These are phyloP conservation scores for Syngnathus acus DNA, from an alignment of 2,797 vertebrate genomes.

Conservation along the genomic window DNA sequence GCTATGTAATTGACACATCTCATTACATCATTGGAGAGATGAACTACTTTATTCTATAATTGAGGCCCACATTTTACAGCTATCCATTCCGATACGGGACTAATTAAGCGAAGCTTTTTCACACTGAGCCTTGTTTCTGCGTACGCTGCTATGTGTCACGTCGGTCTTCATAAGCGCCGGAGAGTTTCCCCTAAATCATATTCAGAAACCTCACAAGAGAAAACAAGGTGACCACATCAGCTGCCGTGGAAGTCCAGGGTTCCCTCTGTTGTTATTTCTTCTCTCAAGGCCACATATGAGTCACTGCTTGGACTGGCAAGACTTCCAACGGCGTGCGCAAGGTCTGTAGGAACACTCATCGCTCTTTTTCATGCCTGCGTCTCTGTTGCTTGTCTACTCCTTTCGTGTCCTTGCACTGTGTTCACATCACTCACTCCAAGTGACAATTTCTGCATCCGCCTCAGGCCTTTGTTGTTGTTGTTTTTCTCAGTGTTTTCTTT, in stretches of 20 bases:
- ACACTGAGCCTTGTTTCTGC: neutral
- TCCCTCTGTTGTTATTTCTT: constrained; percentile 61
- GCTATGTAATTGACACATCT: no score
- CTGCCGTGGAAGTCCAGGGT: constrained; percentile 60
- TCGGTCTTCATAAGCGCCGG: constrained; percentile 30
- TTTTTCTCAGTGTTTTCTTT: constrained; percentile 9
- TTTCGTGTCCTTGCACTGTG: neutral
- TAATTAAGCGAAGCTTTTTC: neutral
- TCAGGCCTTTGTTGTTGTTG: constrained; percentile 23
- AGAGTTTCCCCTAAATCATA: constrained; percentile 63
- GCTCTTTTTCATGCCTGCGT: constrained; percentile 24
- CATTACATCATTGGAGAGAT: no score
- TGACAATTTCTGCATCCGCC: constrained; percentile 39
- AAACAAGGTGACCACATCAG: constrained; percentile 63
- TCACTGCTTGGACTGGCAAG: constrained; percentile 62
- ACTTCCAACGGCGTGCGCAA: constrained; percentile 37
- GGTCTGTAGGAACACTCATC: constrained; percentile 34
- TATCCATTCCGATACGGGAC: neutral
- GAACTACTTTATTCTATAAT: no score
- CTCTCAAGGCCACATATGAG: constrained; percentile 61
- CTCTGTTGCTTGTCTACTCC: constrained; percentile 5
- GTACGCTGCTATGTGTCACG: constrained; percentile 38
- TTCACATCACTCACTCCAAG: constrained; percentile 5
- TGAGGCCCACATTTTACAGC: neutral
- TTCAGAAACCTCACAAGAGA: constrained; percentile 61